These are phyloP conservation scores for Ecliptopera silaceata DNA, from an alignment of 2,888 invertebrate genomes.

Conservation along the genomic window DNA sequence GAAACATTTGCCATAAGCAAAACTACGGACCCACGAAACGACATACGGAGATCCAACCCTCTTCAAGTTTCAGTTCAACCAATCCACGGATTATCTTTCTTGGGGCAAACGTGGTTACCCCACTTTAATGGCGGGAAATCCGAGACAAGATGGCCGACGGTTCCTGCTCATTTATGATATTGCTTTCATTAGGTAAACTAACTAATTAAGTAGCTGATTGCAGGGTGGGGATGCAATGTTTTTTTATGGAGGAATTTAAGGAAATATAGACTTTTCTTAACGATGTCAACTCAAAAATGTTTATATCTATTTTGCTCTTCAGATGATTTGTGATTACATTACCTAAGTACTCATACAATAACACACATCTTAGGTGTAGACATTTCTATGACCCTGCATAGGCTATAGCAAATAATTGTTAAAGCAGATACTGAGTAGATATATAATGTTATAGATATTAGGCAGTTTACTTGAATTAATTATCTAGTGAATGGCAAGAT, in stretches of 20 bases:
- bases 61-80: constrained; percentile 49
- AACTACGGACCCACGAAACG: constrained; percentile 43
- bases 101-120: constrained; percentile 46
- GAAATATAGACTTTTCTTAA: neutral
- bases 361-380: no score
- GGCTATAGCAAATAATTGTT: no score
- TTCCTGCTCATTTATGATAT: constrained; percentile 48
- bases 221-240: constrained; percentile 13
- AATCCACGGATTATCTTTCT: constrained; percentile 72
- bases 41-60: constrained; percentile 50
- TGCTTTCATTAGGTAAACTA: constrained; percentile 50
- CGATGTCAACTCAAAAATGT: no score
- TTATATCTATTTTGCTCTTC: no score
- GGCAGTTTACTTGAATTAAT: no score
- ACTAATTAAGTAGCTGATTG: constrained; percentile 45
- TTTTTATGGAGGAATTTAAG: neutral
- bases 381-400: no score
- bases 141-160: constrained; percentile 66
- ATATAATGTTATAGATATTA: no score
- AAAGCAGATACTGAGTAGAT: no score
- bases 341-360: no score
- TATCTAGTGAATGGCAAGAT: no score
- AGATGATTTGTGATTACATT: no score
- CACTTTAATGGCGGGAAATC: constrained; percentile 55
- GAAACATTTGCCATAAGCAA: constrained; percentile 28